Percentiles rank a stretch among this genome's conserved stretches.
Evolutionary conservation across 1,140 invertebrate species (phyloP).

Genomic region (Cherax destructor): DNA sequence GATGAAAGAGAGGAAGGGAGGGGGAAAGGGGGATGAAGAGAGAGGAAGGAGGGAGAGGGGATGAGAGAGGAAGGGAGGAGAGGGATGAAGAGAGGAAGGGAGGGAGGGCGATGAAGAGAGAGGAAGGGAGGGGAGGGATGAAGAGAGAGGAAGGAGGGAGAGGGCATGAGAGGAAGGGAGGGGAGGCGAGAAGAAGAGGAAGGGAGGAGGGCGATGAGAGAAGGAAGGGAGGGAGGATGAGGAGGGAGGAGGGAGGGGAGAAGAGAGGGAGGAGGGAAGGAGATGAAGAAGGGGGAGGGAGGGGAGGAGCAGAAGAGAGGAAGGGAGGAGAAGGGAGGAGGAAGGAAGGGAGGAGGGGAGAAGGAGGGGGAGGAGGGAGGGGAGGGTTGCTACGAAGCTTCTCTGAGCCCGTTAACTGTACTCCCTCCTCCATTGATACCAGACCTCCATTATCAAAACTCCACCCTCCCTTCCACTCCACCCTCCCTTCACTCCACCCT

Average conservation of each 20-base stretch:
- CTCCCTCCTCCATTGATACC: too few species aligned
- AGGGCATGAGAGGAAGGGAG: not conserved
- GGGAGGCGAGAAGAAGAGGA: not conserved
- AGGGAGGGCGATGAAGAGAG: too few species aligned
- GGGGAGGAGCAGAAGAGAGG: slow-evolving; percentile 16
- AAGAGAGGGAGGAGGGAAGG: not conserved
- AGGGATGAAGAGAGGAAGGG: not conserved
- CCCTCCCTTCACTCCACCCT: not conserved
- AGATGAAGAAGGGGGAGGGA: not conserved
- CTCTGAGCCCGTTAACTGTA: too few species aligned
- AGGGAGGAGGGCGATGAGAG: not conserved
- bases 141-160: not conserved
- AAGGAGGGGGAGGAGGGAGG: too few species aligned
- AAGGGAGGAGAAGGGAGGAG: too few species aligned
- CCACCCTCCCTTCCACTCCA: not conserved
- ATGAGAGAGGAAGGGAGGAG: too few species aligned
- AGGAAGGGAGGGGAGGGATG: not conserved
- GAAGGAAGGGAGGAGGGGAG: too few species aligned
- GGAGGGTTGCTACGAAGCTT: too few species aligned
- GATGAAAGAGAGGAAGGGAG: not conserved
- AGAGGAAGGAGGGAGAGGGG: not conserved
- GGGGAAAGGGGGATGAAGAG: too few species aligned
- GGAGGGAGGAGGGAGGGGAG: not conserved
- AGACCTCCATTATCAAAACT: too few species aligned
- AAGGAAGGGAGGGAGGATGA: not conserved